These are phyloP conservation scores for Hippoglossus hippoglossus DNA, from an alignment of 2,797 vertebrate species.

Conservation along the genomic window DNA sequence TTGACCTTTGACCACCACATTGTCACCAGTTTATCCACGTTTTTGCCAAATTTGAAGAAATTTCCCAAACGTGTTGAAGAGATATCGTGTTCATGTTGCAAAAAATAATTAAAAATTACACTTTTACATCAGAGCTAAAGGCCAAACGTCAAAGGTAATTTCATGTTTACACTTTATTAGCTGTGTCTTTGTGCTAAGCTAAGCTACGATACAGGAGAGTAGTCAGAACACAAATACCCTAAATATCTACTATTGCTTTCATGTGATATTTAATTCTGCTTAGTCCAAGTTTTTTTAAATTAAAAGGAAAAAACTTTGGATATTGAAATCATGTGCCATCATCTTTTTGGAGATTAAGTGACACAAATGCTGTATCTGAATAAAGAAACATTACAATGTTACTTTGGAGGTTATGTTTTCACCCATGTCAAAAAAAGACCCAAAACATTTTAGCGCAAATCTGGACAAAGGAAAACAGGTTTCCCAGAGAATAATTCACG, in stretches of 20 bases:
- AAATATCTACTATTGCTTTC: background rate
- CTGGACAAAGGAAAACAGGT: background rate
- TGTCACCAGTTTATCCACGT: no score
- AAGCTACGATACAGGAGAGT: background rate
- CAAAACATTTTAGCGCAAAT: no score
- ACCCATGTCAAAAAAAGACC: no score
- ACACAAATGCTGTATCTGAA: background rate
- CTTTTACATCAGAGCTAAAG: background rate
- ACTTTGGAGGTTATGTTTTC: background rate
- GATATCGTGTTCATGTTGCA: background rate
- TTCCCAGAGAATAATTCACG: background rate
- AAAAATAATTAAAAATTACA: background rate
- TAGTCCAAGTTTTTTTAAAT: no score
- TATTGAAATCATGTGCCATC: no score
- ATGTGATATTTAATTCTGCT: background rate
- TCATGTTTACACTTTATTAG: background rate
- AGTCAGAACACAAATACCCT: background rate
- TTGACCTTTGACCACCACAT: no score
- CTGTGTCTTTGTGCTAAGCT: background rate
- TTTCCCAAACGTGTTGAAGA: background rate
- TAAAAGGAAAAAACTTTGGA: background rate
- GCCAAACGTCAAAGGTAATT: background rate
- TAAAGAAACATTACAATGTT: constrained; percentile 1
- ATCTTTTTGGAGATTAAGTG: no score
- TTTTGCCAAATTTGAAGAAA: background rate